Base-by-base conservation (phyloP, 2,797 vertebrate genomes). In the Xiphophorus birchmanni region DNA sequence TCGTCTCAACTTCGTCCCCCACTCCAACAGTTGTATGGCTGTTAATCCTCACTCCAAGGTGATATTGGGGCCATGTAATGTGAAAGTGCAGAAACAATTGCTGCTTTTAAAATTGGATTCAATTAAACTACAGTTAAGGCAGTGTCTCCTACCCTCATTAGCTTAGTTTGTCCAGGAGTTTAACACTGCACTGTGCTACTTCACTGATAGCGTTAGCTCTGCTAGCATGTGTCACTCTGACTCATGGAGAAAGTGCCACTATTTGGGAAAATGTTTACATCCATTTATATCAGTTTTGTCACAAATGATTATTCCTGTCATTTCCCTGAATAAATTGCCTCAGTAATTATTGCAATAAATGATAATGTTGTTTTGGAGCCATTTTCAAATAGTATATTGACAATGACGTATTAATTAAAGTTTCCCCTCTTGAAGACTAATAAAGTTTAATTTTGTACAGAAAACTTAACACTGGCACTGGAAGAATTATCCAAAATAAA, bases 1-100 rank as follows among this genome's bases (percentile, higher is more conserved):
- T 85, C 71, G 32, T 47, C 75, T 87, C 88, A 88, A 86, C 90
- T 80, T 73, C 56, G 76, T 74, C 73, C 76, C 60, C 69, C 42
- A 44, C 37, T 83, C 84, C 77, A 79, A 37, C 78, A 74, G 29
- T 77, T 78, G 76, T 56, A 74, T 26, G 69, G 42, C 69, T 47
- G 69, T 18, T 72, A 29, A 60, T 63, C 65, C 74, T 47, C 69
- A 63, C 47, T 77, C 63, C 76, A 69, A 69, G 56, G 29, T 45
- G 56, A 76, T 47, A 65, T 47, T 47, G 26, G 13, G 5, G 44
- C 42, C 42, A 10, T 29, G 69, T 47, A 72, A 47, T 29, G n/a
- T 26, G 17, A 72, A 72, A 17, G 40, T 45, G 13, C 5, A 15
- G n/a, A 42, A 47, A 45, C 69, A 72, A 72, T 72, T 47, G 26